Conservation (phyloP, 2,888 invertebrate species). For the Elegia similella region DNA sequence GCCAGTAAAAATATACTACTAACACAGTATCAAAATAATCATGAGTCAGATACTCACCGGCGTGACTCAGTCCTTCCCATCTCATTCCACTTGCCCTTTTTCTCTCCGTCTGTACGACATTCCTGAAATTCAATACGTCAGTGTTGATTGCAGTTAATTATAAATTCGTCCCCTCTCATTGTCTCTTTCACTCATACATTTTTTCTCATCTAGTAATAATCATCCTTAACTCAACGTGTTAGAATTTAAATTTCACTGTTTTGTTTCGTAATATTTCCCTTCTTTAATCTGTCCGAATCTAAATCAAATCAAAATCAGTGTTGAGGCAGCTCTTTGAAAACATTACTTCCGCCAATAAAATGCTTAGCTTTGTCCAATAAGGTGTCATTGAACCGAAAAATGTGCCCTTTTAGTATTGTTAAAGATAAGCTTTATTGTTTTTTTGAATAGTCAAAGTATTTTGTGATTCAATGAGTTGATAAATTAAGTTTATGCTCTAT, state of each 20-base stretch:
- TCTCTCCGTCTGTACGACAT: slow-evolving; percentile 54
- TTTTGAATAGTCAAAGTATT: slow-evolving; percentile 20
- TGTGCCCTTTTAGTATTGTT: slow-evolving; percentile 24
- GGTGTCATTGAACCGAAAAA: slow-evolving; percentile 33
- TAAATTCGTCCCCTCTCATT: slow-evolving; percentile 78
- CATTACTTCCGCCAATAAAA: slow-evolving; percentile 76
- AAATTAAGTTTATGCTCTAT: no score
- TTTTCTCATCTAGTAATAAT: not conserved
- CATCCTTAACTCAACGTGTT: slow-evolving; percentile 20
- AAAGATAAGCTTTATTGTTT: slow-evolving; percentile 18
- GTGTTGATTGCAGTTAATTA: slow-evolving; percentile 82
- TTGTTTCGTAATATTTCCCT: slow-evolving; percentile 35
- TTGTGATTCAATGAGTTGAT: no score
- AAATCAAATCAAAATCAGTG: slow-evolving; percentile 74
- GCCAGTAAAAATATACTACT: no score
- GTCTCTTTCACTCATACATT: slow-evolving; percentile 56
- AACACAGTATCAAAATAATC: no score
- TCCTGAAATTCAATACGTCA: slow-evolving; percentile 79
- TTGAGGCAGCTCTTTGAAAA: slow-evolving; percentile 59
- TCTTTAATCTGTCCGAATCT: slow-evolving; percentile 63
- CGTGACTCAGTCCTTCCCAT: not conserved
- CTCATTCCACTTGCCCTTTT: slow-evolving; percentile 25
- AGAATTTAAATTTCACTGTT: slow-evolving; percentile 34
- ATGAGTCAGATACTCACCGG: not conserved
- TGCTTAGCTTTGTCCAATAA: slow-evolving; percentile 52